Evolutionary conservation across 2,888 invertebrate genomes (phyloP), one percentile per base, ranked within the genome.

Genomic region (Bombyx huttoni): DNA sequence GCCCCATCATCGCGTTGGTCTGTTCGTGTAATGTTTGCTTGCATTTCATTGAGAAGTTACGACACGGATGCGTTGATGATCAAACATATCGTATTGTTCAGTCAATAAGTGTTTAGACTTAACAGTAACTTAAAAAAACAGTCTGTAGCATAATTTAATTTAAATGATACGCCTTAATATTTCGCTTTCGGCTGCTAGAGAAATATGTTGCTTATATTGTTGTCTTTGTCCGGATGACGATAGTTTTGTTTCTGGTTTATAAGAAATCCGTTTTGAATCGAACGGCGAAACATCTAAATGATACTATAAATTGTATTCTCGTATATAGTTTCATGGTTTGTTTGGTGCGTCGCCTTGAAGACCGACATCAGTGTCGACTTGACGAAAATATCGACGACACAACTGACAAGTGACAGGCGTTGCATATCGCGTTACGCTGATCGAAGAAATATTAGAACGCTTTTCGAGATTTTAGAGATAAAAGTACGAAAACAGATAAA

Each of bases 371-470:
- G 58, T 67, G 68, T 70, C 71, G 69, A 72, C 66, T 78, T 82
- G 76, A 76, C 76, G 73, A 81, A 84, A 84, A 83, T 82, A 81
- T 83, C 76, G 79, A 78, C 74, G 75, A 64, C 69, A 64, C n/a
- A 58, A 65, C 70, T 80, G 78, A 75, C 78, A 78, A 68, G 57
- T 63, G 71, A 80, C 73, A 75, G 68, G 67, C 81, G 73, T 69
- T 61, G 68, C 74, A 70, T 81, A 79, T 85, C 78, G 59, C 52
- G 67, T 83, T 83, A 78, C 82, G 67, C 54, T 56, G 68, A 73
- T 72, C 73, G 73, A 71, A 74, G 72, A 75, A 78, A 77, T n/a
- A n/a, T 74, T 71, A 68, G 70, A 58, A 54, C 53, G 58, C 70
- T 65, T 77, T 77, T 77, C 80, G 56, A 1, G 12, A 12, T 8